Base-by-base conservation (phyloP, 2,113 vertebrate species). In the Hyperopisus bebe region DNA sequence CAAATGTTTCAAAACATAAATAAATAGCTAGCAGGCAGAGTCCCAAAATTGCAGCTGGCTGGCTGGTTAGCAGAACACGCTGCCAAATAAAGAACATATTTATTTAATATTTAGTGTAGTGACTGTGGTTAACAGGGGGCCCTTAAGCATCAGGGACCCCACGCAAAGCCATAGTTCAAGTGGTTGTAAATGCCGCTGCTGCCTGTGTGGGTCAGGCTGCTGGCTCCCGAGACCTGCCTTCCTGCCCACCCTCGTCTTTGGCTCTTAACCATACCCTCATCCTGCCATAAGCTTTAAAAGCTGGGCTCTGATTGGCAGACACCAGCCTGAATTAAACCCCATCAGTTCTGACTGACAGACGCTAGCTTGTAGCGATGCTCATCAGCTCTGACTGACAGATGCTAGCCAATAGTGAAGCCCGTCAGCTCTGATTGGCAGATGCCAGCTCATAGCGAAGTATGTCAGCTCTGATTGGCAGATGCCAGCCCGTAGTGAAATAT, bases 401-500 rank as follows among this genome's bases (percentile, higher is more conserved):
- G 19, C 5, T 0, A 55, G 53, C 5, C 0, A 0, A 0, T 55
- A 55, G 19, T 0, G 19, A 55, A 6, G 53, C 53, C 1, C 53
- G 0, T 17, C 50, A 17, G 50, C 3, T 51, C 50, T 48, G 47
- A 48, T 1, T 48, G 47, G 2, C 8, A 48, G 47, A 48, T 2
- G 48, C 1, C 1, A 48, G 47, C 47, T 2, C 0, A 2, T 48
- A 10, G 47, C 0, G 9, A 48, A 10, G 47, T 2, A 0, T 0
- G 0, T 48, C 47, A 48, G 47, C 47, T 47, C 8, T 17, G 51
- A 53, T 19, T 53, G 51, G 51, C 15, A 17, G 51, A 19, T 15
- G 4, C 51, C 1, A 51, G 13, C 13, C 13, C 3, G 1, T 55
- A 55, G 53, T 0, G 48, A 50, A 11, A 2, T 1, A 1, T 4